Evolutionary conservation across 2,797 vertebrate species (phyloP).

Genomic region (Parauchenoglanis ngamensis): DNA sequence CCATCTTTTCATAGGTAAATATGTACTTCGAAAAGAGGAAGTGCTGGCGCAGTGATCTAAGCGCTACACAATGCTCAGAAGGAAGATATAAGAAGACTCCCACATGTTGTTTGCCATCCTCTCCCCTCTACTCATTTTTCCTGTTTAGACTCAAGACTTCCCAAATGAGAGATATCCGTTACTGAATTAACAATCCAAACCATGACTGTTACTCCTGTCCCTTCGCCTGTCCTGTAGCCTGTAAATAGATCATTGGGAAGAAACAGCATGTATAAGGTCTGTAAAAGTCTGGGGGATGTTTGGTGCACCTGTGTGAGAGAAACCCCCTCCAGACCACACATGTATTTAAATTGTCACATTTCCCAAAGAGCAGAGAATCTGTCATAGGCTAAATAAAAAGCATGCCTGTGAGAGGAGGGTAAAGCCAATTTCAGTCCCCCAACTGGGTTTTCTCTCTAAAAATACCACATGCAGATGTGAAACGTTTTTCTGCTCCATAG

Average conservation of each 20-base stretch:
- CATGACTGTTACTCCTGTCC: conserved; percentile 26
- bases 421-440: conserved; percentile 37
- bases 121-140: conserved; percentile 39
- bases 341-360: conserved; percentile 42
- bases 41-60: neutral
- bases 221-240: conserved; percentile 22
- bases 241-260: conserved; percentile 39
- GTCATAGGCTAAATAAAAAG: conserved; percentile 49
- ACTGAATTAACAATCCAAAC: conserved; percentile 48
- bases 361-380: conserved; percentile 50
- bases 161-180: conserved; percentile 45
- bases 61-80: conserved; percentile 17
- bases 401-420: conserved; percentile 38
- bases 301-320: conserved; percentile 33
- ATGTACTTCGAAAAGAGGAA: conserved; percentile 1
- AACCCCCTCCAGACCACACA: neutral
- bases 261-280: neutral
- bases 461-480: conserved; percentile 46
- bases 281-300: neutral
- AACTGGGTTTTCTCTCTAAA: conserved; percentile 19
- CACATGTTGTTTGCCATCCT: conserved; percentile 24
- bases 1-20: neutral
- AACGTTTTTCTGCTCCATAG: conserved; percentile 1
- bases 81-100: conserved; percentile 31
- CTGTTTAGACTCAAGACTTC: conserved; percentile 52